A percentile compares a stretch with the other conserved stretches of the same genome.
Evolutionary conservation across 2,113 vertebrate species (phyloP).

Genomic region (Mobula hypostoma): DNA sequence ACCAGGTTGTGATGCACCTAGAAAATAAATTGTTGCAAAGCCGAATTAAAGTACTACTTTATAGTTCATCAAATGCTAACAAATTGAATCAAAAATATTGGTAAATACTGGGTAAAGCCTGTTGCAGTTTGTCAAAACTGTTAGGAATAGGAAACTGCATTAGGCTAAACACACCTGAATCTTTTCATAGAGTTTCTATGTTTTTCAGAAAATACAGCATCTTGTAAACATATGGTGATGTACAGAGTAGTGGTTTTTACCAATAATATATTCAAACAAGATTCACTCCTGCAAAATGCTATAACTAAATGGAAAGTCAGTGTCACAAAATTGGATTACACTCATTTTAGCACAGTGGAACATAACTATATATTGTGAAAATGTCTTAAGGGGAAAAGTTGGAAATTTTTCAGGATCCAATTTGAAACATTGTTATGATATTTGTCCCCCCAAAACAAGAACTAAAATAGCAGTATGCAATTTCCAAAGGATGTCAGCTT

Average conservation of each 20-base stretch:
- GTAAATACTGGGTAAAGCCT: neutral
- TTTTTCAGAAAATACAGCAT: neutral
- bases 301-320: neutral
- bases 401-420: too few relatives aligned
- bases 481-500: too few relatives aligned
- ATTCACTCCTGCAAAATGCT: neutral
- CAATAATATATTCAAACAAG: neutral
- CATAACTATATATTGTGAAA: too few relatives aligned
- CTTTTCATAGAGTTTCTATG: neutral
- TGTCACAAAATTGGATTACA: too few relatives aligned
- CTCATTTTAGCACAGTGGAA: too few relatives aligned
- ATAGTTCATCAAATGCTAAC: neutral
- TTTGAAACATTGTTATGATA: too few relatives aligned
- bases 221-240: neutral
- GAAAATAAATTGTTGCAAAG: neutral
- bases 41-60: neutral
- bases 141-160: neutral
- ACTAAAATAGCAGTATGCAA: too few relatives aligned
- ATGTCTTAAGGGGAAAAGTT: too few relatives aligned
- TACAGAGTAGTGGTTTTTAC: neutral
- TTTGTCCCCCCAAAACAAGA: too few relatives aligned
- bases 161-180: neutral
- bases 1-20: too few relatives aligned
- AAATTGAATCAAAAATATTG: neutral
- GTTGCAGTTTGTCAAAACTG: neutral